Evolutionary conservation across 1,140 invertebrate species (phyloP), one percentile per base, ranked within the genome.

Genomic region (Pentalonia nigronervosa): DNA sequence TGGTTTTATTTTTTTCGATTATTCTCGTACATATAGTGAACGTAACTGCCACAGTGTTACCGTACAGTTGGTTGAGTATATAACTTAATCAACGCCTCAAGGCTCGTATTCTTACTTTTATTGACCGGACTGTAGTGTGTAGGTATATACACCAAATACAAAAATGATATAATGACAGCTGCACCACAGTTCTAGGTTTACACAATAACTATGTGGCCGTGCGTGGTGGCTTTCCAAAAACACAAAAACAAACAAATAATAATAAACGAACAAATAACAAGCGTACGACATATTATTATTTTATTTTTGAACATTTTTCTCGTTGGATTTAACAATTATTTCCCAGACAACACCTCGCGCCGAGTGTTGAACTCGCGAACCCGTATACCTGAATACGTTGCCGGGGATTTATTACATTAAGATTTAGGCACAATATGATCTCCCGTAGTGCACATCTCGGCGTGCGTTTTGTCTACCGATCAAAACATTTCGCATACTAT

Each of bases 21-120:
- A 47, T 6, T 14, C 41, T 25, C 41, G 84, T n/a, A n/a, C n/a
- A n/a, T 30, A 25, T 30, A 9, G 36, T 48, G 45, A 87, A 87
- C 45, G 45, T 87, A 48, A 48, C 30, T 48, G 45, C n/a, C n/a
- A n/a, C 11, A 48, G 30, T 48, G 25, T 48, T 48, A n/a, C 30
- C 30, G 17, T 41, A 84, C 45, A 7, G 86, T 47, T 47, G n/a
- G 45, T 47, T 21, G 45, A 87, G 86, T 48, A 87, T 83, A 83
- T 87, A 86, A 47, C 41, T 87, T 87, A 47, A 87, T 87, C 48
- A 53, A 53, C 47, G 87, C 87, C 48, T 88, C 87, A n/a, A 53
- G 87, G 48, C 87, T 88, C 21, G 87, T 36, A 53, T 50, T 88
- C 50, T 53, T 88, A 88, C 48, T 88, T 53, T 88, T 88, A 88